These are phyloP conservation scores for Lutra lutra DNA, from an alignment of 2,797 vertebrate species.

Conservation along the genomic window DNA sequence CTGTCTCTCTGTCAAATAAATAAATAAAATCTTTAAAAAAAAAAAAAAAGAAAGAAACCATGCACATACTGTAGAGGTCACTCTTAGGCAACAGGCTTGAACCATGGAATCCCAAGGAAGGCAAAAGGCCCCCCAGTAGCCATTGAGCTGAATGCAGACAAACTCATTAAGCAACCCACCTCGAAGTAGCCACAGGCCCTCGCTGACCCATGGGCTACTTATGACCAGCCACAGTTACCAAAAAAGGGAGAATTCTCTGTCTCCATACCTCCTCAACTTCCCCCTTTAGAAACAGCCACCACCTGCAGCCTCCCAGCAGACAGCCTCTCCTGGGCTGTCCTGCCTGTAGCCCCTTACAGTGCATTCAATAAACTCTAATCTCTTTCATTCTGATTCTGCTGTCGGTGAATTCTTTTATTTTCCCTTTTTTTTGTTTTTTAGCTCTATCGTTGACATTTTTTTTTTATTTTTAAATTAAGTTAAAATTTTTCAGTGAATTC, in stretches of 20 bases:
- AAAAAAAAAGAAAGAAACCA: neutral
- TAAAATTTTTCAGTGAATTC: neutral
- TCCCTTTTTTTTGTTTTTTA: no score
- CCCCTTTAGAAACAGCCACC: neutral
- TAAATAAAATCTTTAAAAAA: no score
- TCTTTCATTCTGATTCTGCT: neutral
- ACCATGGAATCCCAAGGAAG: neutral
- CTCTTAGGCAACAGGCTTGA: neutral
- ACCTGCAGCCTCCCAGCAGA: neutral
- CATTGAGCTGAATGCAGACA: neutral
- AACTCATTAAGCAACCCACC: neutral
- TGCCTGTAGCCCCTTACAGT: neutral
- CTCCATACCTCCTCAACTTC: neutral
- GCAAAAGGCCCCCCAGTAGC: neutral
- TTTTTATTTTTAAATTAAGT: no score
- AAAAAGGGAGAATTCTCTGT: neutral
- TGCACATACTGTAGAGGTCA: neutral
- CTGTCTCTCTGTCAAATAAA: no score
- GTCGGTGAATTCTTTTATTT: neutral
- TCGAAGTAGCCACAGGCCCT: neutral
- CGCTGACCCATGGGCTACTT: neutral
- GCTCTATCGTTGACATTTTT: no score
- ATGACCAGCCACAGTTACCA: neutral
- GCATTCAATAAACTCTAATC: neutral
- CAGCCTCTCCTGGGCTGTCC: neutral